A percentile compares a stretch with the other conserved stretches of the same genome.
phyloP scores from a whole-genome alignment of 2,113 vertebrate species.

The Spermophilus dauricus region DNA sequence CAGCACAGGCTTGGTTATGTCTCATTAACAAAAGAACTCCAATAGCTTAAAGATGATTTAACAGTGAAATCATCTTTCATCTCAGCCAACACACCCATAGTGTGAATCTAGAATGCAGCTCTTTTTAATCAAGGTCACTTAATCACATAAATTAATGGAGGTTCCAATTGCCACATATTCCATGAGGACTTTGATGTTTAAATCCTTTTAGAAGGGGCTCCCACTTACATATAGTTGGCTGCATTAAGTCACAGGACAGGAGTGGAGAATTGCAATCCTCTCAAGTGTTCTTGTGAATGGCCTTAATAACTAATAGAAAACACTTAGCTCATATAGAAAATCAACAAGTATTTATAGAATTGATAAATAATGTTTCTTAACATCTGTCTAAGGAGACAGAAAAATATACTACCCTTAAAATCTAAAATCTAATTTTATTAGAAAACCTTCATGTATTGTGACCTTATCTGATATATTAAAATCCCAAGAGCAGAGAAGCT shows the following conservation, averaged over 20 bases:
- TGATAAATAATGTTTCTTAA: constrained; percentile 17
- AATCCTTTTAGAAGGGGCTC: not conserved
- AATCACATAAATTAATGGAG: not conserved
- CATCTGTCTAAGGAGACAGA: not conserved
- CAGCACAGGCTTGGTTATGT: not conserved
- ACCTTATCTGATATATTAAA: not conserved
- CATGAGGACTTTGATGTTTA: not conserved
- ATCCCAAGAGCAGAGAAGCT: not conserved
- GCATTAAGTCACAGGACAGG: not conserved
- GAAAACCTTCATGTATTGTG: not conserved
- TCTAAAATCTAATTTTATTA: not conserved
- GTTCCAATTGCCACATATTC: not conserved
- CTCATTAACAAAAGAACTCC: not conserved
- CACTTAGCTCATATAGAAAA: not conserved
- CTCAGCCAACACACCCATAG: not conserved
- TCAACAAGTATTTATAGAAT: not conserved
- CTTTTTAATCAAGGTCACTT: not conserved
- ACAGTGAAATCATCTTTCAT: not conserved
- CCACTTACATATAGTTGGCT: not conserved
- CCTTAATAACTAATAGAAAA: not conserved
- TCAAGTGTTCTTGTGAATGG: not conserved
- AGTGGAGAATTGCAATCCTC: not conserved
- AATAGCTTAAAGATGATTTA: not conserved
- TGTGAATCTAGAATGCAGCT: too few relatives aligned
- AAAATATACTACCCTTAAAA: not conserved